Conservation (phyloP, 2,888 invertebrate genomes). For the Amphipoea lucens region DNA sequence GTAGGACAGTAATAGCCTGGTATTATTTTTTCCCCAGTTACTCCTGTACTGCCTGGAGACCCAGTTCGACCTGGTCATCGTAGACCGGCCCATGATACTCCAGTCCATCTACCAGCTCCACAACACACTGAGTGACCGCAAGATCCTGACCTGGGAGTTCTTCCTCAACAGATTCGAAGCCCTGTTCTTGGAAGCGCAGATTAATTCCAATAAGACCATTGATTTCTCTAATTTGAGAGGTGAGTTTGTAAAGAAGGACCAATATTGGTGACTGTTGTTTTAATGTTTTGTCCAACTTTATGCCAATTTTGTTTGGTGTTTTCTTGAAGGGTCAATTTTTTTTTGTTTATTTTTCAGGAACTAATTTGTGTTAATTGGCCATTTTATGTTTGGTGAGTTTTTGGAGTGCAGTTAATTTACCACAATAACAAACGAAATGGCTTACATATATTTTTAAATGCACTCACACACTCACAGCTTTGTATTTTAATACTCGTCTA, state of each 20-base stretch:
- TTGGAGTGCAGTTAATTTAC: not conserved
- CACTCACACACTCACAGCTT: constrained; percentile 4
- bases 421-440: not conserved
- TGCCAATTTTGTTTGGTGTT: not conserved
- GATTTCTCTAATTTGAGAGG: constrained; percentile 96
- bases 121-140: constrained; percentile 96
- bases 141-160: constrained; percentile 98
- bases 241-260: constrained; percentile 71
- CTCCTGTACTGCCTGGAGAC: constrained; percentile 98
- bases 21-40: constrained; percentile 89
- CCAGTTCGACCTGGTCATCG: constrained; percentile 99
- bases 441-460: not conserved
- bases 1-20: not conserved
- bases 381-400: constrained; percentile 86
- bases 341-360: constrained; percentile 39
- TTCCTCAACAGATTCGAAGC: constrained; percentile 98
- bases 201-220: constrained; percentile 95
- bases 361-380: constrained; percentile 19
- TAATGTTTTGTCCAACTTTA: not conserved
- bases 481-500: not conserved
- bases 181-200: constrained; percentile 98
- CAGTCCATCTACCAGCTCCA: constrained; percentile 98
- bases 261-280: not conserved
- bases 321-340: not conserved
- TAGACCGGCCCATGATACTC: constrained; percentile 98